Base-by-base conservation (phyloP, 2,113 vertebrate species). In the Austrofundulus limnaeus region DNA sequence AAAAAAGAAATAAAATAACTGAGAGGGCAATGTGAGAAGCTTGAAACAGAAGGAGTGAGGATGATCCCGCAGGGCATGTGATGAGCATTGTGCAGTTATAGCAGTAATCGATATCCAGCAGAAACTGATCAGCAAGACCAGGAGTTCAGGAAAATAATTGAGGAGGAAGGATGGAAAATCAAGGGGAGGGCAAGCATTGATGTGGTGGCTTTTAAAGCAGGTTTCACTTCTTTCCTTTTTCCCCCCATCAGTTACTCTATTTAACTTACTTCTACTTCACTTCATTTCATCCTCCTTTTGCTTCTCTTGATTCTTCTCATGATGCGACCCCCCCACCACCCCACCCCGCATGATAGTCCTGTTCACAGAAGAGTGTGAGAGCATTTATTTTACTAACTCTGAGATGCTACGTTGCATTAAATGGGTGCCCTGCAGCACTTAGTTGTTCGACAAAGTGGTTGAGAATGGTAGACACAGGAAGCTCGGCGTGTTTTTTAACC, bases 41-140 rank as follows among this genome's bases (percentile, higher is more conserved):
- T 10, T 23, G 42, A 61, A 55, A 58, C 45, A 57, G 49, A 65
- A 45, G 11, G 59, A 57, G 58, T 2, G 37, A 50, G 42, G 56
- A 72, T 45, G 73, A 61, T 56, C 78, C 53, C 57, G 69, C 59
- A 66, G 62, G 75, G 56, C 78, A 75, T 58, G 66, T 68, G 75
- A 74, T 70, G 62, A 49, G 59, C 6, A 39, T 43, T 74, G 77
- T 72, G 78, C 84, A 77, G 75, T 77, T 85, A 62, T 72, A 80
- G 80, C 69, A 76, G 70, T 71, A 83, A 89, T 82, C 74, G 8
- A 87, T 87, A 86, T 66, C 57, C 51, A 73, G 71, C 53, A 62
- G 81, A 84, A 84, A 85, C 72, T 81, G 85, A 87, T 85, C 79
- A 81, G 85, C 70, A 64, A 76, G 43, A 53, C 8, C 28, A 23